Evolutionary conservation across 2,797 vertebrate species (phyloP).

Genomic region (Hipposideros larvatus): DNA sequence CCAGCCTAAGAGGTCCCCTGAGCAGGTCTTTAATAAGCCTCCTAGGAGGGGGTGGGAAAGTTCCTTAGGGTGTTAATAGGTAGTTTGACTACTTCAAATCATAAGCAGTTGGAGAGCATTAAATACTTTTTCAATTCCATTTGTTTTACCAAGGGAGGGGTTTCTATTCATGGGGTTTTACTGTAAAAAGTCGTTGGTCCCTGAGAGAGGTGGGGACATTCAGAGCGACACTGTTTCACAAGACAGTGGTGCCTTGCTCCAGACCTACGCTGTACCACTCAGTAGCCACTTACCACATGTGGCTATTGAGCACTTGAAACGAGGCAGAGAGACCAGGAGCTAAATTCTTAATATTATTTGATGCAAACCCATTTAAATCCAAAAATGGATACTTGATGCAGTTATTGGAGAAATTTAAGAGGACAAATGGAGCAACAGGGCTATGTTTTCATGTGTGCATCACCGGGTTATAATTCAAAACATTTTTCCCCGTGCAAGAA

Average conservation of each 20-base stretch:
- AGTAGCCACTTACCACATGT: neutral
- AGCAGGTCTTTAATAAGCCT: slow-evolving; percentile 54
- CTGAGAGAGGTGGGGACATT: neutral
- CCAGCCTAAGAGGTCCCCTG: slow-evolving; percentile 32
- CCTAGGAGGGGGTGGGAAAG: slow-evolving; percentile 20
- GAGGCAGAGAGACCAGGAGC: neutral
- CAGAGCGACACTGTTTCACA: neutral
- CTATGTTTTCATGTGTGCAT: neutral
- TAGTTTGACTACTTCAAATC: slow-evolving; percentile 32
- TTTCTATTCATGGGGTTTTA: neutral
- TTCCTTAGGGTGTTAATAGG: slow-evolving; percentile 49
- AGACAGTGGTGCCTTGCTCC: neutral
- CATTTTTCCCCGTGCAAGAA: neutral
- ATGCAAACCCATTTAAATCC: neutral
- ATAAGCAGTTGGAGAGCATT: neutral
- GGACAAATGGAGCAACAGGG: neutral
- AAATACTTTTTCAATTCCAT: slow-evolving; percentile 31
- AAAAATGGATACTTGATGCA: neutral
- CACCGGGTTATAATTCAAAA: neutral
- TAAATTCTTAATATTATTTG: neutral
- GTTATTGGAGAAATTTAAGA: neutral
- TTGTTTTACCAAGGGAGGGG: neutral
- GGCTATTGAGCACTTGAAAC: neutral
- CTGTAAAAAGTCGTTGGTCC: neutral
- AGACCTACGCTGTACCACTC: neutral